Percentiles rank a stretch among this genome's conserved stretches.
Evolutionary conservation across 2,113 vertebrate species (phyloP).

Genomic region (Mus musculus): DNA sequence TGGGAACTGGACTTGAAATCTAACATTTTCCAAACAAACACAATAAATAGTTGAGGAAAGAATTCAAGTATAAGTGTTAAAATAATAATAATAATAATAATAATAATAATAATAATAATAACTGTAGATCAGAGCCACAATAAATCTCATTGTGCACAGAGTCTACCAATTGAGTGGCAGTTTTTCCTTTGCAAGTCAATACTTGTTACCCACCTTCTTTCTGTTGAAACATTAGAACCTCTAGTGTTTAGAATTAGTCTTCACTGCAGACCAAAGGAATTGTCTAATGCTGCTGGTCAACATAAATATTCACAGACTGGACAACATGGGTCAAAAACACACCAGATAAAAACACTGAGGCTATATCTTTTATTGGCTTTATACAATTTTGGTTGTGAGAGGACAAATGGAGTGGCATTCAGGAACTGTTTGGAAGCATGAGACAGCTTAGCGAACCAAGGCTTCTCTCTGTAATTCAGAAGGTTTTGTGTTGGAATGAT

Average conservation of each 20-base stretch:
- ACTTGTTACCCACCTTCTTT: background rate
- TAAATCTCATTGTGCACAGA: background rate
- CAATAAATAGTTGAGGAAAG: slow-evolving; percentile 19
- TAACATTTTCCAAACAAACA: slow-evolving; percentile 66
- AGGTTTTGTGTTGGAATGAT: background rate
- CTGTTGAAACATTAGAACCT: background rate
- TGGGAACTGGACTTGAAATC: slow-evolving; percentile 34
- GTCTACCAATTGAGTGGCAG: background rate
- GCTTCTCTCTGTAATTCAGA: background rate
- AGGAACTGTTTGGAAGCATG: background rate
- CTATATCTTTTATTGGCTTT: background rate
- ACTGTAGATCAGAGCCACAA: background rate
- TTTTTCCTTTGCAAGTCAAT: background rate
- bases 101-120: background rate
- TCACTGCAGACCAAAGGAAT: background rate
- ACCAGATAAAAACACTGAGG: background rate
- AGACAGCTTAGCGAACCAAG: background rate
- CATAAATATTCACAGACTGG: background rate
- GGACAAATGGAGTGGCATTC: background rate
- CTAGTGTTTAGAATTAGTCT: background rate
- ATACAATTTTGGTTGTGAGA: background rate
- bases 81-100: background rate
- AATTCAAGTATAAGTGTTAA: slow-evolving; percentile 2
- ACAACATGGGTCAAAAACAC: background rate
- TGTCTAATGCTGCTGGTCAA: background rate